Percentiles rank a stretch among this genome's conserved stretches.
Evolutionary conservation across 2,888 invertebrate genomes (phyloP).

Genomic region (Tribolium freemani): DNA sequence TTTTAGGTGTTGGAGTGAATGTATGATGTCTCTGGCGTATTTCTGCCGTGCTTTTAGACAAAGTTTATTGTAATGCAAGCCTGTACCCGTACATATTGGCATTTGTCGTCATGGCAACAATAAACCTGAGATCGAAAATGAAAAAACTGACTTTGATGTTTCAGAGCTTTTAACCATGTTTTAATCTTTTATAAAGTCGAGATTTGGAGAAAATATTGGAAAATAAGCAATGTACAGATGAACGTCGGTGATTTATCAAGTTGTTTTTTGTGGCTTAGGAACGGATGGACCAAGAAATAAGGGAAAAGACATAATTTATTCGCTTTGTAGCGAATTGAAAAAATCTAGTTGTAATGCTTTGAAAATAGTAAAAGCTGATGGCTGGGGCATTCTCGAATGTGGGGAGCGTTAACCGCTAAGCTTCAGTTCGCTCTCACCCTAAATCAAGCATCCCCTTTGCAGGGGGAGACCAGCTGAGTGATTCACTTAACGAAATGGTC

Average conservation of each 20-base stretch:
- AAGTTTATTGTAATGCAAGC: conserved; percentile 2
- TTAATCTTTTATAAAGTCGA: not conserved
- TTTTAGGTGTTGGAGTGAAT: not conserved
- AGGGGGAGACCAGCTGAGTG: conserved; percentile 52
- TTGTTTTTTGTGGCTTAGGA: conserved; percentile 4
- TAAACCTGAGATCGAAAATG: not conserved
- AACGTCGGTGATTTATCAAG: conserved; percentile 15
- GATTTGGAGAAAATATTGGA: not conserved
- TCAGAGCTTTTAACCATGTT: not conserved
- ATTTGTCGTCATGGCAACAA: not conserved
- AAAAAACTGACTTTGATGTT: not conserved
- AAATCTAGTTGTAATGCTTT: conserved; percentile 30
- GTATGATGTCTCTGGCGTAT: not conserved
- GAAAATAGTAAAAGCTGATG: conserved; percentile 38
- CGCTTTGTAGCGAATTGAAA: conserved; percentile 10
- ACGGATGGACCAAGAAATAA: not conserved
- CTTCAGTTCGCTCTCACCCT: conserved; percentile 36
- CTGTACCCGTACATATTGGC: not conserved
- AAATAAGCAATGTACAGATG: not conserved
- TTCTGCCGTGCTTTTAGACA: not conserved
- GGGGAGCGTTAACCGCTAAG: conserved; percentile 42
- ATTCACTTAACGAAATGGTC: conserved; percentile 60
- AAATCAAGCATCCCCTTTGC: conserved; percentile 37
- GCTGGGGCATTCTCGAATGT: conserved; percentile 19
- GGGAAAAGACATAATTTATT: conserved; percentile 20